Evolutionary conservation across 1,140 invertebrate genomes (phyloP).

Genomic region (Rhynchophorus ferrugineus): DNA sequence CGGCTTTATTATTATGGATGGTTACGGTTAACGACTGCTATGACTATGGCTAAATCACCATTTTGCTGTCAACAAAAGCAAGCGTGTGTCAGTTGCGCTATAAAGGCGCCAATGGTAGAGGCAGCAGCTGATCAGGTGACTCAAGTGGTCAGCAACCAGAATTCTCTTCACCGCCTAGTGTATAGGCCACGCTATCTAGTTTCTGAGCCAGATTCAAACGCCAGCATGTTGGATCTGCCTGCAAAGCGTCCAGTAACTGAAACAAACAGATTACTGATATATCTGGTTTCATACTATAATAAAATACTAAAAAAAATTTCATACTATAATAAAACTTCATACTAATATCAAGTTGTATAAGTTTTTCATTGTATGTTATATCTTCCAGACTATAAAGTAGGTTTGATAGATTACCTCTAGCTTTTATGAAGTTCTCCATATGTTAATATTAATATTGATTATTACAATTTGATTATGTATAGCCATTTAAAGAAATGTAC

Average conservation of each 20-base stretch:
- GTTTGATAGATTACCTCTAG: too few species aligned
- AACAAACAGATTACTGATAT: conserved; percentile 18
- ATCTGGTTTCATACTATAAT: neutral
- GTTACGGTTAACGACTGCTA: neutral
- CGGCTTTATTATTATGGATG: too few species aligned
- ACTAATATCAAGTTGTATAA: conserved; percentile 6
- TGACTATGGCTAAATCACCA: neutral
- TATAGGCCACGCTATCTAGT: conserved; percentile 83
- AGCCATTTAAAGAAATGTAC: conserved; percentile 33
- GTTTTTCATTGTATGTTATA: too few species aligned
- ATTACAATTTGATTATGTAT: too few species aligned
- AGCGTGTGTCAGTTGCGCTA: conserved; percentile 32
- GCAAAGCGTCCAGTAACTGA: conserved; percentile 73
- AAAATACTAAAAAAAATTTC: neutral
- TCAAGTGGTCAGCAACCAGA: conserved; percentile 48
- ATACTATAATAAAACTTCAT: neutral
- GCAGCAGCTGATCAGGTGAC: conserved; percentile 46
- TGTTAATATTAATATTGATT: too few species aligned
- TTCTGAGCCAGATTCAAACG: conserved; percentile 83
- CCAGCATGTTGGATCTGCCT: conserved; percentile 70
- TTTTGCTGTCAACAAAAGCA: conserved; percentile 18
- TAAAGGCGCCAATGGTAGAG: conserved; percentile 36
- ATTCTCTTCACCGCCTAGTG: conserved; percentile 70
- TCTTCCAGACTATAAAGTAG: too few species aligned
- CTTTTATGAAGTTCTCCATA: too few species aligned